Conservation (phyloP, 2,113 vertebrate species). For the Hippocampus zosterae region DNA sequence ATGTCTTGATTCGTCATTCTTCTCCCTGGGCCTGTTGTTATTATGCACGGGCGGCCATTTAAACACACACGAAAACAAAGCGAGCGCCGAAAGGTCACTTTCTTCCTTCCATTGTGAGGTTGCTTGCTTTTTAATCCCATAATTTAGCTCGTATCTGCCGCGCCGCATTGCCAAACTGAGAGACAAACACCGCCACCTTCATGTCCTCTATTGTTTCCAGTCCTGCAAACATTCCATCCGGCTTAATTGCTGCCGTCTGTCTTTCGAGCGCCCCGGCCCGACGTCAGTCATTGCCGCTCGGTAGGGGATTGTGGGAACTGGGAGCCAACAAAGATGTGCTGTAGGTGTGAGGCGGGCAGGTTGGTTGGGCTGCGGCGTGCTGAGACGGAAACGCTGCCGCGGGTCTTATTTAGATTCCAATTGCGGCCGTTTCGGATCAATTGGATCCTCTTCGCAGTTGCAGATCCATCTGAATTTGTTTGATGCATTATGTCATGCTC, state of each 20-base stretch:
- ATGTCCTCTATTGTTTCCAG: conserved; percentile 50
- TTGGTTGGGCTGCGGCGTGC: conserved; percentile 28
- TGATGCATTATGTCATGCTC: conserved; percentile 66
- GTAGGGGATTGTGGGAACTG: conserved; percentile 36
- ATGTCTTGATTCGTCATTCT: not conserved
- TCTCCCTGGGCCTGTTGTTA: not conserved
- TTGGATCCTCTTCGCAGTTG: conserved; percentile 47
- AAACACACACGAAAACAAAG: not conserved
- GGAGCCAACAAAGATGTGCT: conserved; percentile 8
- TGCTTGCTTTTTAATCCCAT: conserved; percentile 37
- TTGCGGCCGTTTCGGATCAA: conserved; percentile 71
- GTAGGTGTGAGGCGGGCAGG: conserved; percentile 22
- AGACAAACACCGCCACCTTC: conserved; percentile 18
- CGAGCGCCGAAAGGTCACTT: conserved; percentile 45
- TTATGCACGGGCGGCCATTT: not conserved
- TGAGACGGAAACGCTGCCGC: conserved; percentile 54
- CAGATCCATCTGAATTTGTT: conserved; percentile 45
- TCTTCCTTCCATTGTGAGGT: conserved; percentile 26
- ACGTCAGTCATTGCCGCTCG: conserved; percentile 35
- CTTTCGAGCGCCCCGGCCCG: conserved; percentile 13
- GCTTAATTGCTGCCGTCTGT: conserved; percentile 6
- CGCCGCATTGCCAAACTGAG: not conserved
- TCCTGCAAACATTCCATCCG: conserved; percentile 37
- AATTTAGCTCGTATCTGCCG: conserved; percentile 55
- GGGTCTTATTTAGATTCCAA: conserved; percentile 68